Conservation (phyloP, 2,888 invertebrate genomes). For the Coecobrya sp. region DNA sequence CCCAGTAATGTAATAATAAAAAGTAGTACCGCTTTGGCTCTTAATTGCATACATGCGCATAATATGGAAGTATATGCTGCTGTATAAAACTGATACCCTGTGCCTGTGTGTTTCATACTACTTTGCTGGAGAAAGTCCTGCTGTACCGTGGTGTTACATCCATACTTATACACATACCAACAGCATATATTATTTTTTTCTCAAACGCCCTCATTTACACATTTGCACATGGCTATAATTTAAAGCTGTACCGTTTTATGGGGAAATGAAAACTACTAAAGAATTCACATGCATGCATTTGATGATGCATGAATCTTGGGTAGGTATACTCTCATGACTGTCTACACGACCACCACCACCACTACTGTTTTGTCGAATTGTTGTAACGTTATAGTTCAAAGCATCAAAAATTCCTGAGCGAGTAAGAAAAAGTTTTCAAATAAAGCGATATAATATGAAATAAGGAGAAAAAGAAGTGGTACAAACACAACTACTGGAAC, state of each 20-base stretch:
- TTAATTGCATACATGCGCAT: too few relatives aligned
- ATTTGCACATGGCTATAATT: slow-evolving; percentile 49
- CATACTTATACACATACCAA: not conserved
- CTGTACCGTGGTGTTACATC: too few relatives aligned
- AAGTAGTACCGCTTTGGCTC: not conserved
- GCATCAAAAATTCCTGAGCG: slow-evolving; percentile 38
- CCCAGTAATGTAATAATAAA: slow-evolving; percentile 22
- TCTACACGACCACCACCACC: not conserved
- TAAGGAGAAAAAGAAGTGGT: slow-evolving; percentile 32
- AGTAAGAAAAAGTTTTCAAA: slow-evolving; percentile 45
- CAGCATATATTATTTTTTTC: not conserved
- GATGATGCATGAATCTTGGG: slow-evolving; percentile 38
- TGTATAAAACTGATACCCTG: too few relatives aligned
- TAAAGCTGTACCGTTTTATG: slow-evolving; percentile 55
- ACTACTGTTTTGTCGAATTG: slow-evolving; percentile 16
- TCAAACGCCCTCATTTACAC: slow-evolving; percentile 41
- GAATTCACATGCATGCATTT: slow-evolving; percentile 41
- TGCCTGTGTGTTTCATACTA: too few relatives aligned
- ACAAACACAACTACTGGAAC: not conserved
- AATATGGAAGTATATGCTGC: too few relatives aligned
- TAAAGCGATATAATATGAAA: slow-evolving; percentile 50
- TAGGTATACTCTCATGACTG: slow-evolving; percentile 22
- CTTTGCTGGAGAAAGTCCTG: too few relatives aligned
- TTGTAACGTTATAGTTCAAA: slow-evolving; percentile 48
- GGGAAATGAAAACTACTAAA: slow-evolving; percentile 50